Percentiles rank a stretch among this genome's conserved stretches.
These are phyloP conservation scores for Pterophyllum scalare DNA, from an alignment of 2,113 vertebrate genomes.

Conservation along the genomic window DNA sequence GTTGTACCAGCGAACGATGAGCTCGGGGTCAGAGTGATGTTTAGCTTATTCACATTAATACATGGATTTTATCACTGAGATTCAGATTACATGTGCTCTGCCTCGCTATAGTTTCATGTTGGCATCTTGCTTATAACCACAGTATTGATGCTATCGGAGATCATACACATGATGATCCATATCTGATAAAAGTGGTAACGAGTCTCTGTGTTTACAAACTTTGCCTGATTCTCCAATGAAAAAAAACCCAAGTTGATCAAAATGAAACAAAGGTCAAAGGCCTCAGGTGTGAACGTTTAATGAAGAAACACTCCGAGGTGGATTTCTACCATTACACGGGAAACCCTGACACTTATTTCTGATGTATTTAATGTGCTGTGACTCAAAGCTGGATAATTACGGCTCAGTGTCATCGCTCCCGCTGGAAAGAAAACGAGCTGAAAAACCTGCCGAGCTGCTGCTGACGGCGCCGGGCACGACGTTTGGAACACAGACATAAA, in stretches of 20 bases:
- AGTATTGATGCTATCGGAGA: neutral
- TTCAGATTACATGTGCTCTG: neutral
- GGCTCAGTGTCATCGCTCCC: neutral
- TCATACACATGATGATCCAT: no score
- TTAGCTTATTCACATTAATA: neutral
- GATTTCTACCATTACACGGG: neutral
- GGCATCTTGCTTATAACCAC: neutral
- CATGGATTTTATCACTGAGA: neutral
- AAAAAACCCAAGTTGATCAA: neutral
- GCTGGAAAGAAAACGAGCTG: neutral
- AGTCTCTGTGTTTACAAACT: neutral
- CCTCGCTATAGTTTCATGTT: neutral
- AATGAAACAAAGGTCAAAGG: neutral
- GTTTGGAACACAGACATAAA: conserved; percentile 12
- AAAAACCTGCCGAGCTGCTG: neutral
- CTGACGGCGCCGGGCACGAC: conserved; percentile 11
- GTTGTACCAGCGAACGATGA: neutral
- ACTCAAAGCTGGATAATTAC: neutral
- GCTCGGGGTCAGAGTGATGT: neutral
- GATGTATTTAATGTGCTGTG: neutral
- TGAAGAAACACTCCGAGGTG: neutral
- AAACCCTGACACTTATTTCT: neutral
- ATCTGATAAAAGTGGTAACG: neutral
- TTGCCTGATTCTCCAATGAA: neutral
- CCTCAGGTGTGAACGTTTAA: neutral